Percentiles rank a stretch among this genome's conserved stretches.
Evolutionary conservation across 2,113 vertebrate species (phyloP).

Genomic region (Carassius auratus): DNA sequence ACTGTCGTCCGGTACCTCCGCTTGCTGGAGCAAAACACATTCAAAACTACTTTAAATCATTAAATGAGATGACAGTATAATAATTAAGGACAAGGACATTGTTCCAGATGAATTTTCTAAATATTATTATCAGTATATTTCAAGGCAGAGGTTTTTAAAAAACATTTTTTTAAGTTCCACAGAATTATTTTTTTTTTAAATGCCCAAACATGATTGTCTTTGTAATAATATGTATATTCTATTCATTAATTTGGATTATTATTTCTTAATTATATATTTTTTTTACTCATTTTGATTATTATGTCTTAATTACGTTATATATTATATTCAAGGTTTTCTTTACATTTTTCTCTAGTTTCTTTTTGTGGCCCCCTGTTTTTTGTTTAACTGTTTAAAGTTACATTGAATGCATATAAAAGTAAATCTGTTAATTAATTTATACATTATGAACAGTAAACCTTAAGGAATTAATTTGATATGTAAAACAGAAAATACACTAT

Average conservation of each 20-base stretch:
- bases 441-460: too few species aligned
- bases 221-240: not conserved
- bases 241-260: not conserved
- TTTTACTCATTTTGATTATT: not conserved
- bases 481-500: too few species aligned
- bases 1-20: conserved; percentile 84
- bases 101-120: not conserved
- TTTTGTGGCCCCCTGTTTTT: too few species aligned
- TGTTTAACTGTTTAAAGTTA: too few species aligned
- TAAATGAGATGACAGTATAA: not conserved
- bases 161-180: too few species aligned
- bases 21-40: conserved; percentile 79
- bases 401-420: too few species aligned
- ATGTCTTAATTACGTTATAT: too few species aligned
- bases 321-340: not conserved
- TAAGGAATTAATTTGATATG: too few species aligned
- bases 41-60: not conserved
- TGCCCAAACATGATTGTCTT: too few species aligned
- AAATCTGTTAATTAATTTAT: too few species aligned
- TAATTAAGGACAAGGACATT: not conserved
- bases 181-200: not conserved
- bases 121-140: not conserved
- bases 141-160: not conserved
- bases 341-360: not conserved
- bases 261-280: not conserved